Base-by-base conservation (phyloP, 92 coral and sea anemone genomes). In the Palythoa heliodiscus region DNA sequence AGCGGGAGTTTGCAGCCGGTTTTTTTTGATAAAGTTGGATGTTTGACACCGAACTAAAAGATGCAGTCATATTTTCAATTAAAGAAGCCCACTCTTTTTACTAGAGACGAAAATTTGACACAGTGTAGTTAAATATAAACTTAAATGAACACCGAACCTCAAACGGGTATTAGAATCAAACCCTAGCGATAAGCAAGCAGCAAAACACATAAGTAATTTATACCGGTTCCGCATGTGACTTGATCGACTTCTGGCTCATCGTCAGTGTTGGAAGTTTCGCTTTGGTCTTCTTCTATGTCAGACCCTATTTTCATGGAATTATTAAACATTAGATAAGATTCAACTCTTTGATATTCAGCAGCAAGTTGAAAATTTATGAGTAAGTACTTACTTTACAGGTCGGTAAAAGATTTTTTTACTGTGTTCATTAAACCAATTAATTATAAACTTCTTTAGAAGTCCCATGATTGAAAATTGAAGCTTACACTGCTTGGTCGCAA, bases 231-330 rank as follows among this genome's bases (percentile, higher is more conserved):
- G 11, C 92, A 61, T 2, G 86, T 75, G 7, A 88, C 24, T 77
- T 94, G 98, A 52, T 96, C 98, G 11, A 89, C 98, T 81, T 96
- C 98, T 0, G 98, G 96, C 57, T 95, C 98, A 57, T 96, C 98
- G 69, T 94, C 98, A 1, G 91, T 87, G 87, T 92, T 89, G 9
- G 95, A 95, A 2, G 69, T 71, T 82, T 75, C 76, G 13, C 85
- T 84, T 48, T 82, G 91, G 43, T 85, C 95, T 57, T 89, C 95
- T 68, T 79, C 87, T 7, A 82, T 84, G 54, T 82, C 91, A 70
- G 94, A 89, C 82, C 84, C 90, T 55, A 77, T 29, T 29, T 29
- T 29, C 35, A 29, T 29, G 0, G 35, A 29, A 29, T 0, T 29
- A 0, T 0, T 89, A 24, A 77, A 37, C 79, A 83, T 61, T 3